Evolutionary conservation across 2,888 invertebrate genomes (phyloP).

Genomic region (Cataglyphis albicans): DNA sequence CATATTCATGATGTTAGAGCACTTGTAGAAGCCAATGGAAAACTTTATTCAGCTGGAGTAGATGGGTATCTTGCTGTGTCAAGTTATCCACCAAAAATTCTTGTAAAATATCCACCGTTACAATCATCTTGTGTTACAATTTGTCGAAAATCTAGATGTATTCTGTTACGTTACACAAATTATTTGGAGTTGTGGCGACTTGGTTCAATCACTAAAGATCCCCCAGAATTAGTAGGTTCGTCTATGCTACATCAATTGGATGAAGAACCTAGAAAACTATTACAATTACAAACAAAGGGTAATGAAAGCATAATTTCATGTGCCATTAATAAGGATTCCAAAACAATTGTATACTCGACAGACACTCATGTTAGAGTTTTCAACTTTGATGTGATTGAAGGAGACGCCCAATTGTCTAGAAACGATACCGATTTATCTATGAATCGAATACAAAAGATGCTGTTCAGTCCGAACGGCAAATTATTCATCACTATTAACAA

Average conservation of each 20-base stretch:
- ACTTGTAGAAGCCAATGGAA: slow-evolving; percentile 89
- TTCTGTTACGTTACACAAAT: slow-evolving; percentile 88
- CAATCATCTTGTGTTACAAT: slow-evolving; percentile 88
- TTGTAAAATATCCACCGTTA: slow-evolving; percentile 91
- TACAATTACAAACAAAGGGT: slow-evolving; percentile 89
- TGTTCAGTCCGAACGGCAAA: slow-evolving; percentile 83
- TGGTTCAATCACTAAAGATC: slow-evolving; percentile 84
- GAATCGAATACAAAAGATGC: slow-evolving; percentile 80
- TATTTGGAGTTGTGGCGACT: slow-evolving; percentile 90
- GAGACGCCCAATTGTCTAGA: slow-evolving; percentile 77
- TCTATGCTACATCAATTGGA: slow-evolving; percentile 77
- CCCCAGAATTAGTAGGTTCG: slow-evolving; percentile 73
- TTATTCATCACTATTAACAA: slow-evolving; percentile 78
- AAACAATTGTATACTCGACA: slow-evolving; percentile 92
- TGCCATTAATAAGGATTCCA: slow-evolving; percentile 90
- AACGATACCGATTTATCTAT: slow-evolving; percentile 78
- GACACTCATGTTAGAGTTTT: slow-evolving; percentile 89
- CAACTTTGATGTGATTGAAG: slow-evolving; percentile 88
- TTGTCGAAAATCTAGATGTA: slow-evolving; percentile 87
- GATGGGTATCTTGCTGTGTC: slow-evolving; percentile 93
- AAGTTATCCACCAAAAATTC: slow-evolving; percentile 90
- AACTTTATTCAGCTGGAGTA: slow-evolving; percentile 93
- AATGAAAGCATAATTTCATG: slow-evolving; percentile 91
- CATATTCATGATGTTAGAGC: slow-evolving; percentile 96
- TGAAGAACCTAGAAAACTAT: slow-evolving; percentile 89